phyloP scores from a whole-genome alignment of 2,888 invertebrate genomes.

The Xestia sexstrigata region DNA sequence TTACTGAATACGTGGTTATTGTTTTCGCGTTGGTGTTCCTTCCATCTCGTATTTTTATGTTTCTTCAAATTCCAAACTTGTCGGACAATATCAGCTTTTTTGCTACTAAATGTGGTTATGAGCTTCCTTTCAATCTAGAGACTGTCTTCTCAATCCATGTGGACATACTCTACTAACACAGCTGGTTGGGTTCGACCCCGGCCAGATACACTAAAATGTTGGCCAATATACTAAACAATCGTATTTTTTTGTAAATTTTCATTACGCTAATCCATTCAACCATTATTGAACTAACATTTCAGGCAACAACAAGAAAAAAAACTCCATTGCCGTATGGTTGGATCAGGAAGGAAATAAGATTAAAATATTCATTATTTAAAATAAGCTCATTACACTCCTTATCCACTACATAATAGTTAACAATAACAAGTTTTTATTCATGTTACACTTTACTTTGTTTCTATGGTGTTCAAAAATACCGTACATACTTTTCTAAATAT shows the following conservation, averaged over 20 bases:
- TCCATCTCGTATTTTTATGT: too few species aligned
- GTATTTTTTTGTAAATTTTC: not conserved
- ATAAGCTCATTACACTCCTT: not conserved
- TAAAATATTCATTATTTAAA: not conserved
- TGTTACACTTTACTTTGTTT: not conserved
- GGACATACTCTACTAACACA: not conserved
- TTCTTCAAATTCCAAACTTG: too few species aligned
- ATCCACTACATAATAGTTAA: not conserved
- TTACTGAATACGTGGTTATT: too few species aligned
- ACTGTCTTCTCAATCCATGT: not conserved
- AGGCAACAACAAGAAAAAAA: not conserved
- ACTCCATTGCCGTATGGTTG: not conserved
- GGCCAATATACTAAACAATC: not conserved
- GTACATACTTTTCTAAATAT: not conserved
- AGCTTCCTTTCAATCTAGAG: not conserved
- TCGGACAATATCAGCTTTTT: too few species aligned
- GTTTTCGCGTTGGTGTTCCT: too few species aligned
- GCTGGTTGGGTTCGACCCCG: not conserved
- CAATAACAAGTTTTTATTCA: not conserved
- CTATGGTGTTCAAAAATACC: not conserved
- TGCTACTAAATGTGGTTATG: too few species aligned
- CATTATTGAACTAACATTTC: not conserved
- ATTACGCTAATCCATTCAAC: not conserved
- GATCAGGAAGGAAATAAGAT: not conserved
- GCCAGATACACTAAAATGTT: not conserved